Evolutionary conservation across 2,888 invertebrate genomes (phyloP).

Genomic region (Pterostichus niger): DNA sequence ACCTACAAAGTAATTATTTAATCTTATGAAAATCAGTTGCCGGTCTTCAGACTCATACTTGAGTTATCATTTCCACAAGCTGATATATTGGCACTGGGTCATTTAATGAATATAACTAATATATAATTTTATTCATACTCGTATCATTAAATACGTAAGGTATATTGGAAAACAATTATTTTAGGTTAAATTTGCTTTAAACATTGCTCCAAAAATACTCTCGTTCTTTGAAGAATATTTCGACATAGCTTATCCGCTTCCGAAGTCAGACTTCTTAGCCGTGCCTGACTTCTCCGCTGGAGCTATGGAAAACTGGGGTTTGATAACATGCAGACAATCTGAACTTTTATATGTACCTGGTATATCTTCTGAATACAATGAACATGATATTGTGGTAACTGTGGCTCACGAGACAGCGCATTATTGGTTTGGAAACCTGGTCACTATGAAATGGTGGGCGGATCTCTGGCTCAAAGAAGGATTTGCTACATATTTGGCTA

Average conservation of each 20-base stretch:
- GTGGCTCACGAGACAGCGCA: constrained; percentile 79
- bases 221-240: constrained; percentile 87
- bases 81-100: too few species aligned
- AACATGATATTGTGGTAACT: constrained; percentile 82
- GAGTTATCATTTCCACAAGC: too few species aligned
- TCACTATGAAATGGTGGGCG: constrained; percentile 92
- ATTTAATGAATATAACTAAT: too few species aligned
- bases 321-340: constrained; percentile 90
- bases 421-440: constrained; percentile 91
- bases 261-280: constrained; percentile 90
- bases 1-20: too few species aligned
- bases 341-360: constrained; percentile 84
- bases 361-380: constrained; percentile 81
- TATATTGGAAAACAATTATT: too few species aligned
- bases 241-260: constrained; percentile 85
- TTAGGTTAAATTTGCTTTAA: constrained; percentile 67
- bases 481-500: constrained; percentile 77
- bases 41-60: too few species aligned
- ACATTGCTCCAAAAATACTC: constrained; percentile 87
- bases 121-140: too few species aligned
- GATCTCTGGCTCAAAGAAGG: constrained; percentile 90
- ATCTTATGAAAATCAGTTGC: too few species aligned
- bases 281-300: constrained; percentile 89
- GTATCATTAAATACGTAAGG: too few species aligned
- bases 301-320: constrained; percentile 89